A percentile compares a stretch with the other conserved stretches of the same genome.
Conservation (phyloP, 2,113 vertebrate genomes). For the Prionailurus bengalensis region DNA sequence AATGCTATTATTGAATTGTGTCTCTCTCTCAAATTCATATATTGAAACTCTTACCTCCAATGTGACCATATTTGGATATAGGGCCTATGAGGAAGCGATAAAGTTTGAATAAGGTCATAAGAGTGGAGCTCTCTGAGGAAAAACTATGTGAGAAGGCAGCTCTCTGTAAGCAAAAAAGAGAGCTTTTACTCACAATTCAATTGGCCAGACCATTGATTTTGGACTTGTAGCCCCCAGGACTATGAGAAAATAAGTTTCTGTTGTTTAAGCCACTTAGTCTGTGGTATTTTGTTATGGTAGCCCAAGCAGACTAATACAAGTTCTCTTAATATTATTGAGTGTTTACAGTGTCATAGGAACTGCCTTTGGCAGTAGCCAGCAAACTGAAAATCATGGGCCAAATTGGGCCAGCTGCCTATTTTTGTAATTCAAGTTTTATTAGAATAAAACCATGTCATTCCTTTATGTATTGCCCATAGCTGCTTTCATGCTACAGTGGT, state of each 20-base stretch:
- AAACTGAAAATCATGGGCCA: not conserved
- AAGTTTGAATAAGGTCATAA: not conserved
- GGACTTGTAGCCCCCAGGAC: not conserved
- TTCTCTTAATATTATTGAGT: not conserved
- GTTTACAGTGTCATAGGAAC: not conserved
- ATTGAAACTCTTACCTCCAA: not conserved
- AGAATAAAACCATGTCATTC: not conserved
- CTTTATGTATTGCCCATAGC: not conserved
- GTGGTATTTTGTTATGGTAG: not conserved
- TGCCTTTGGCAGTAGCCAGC: not conserved
- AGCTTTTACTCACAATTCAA: not conserved
- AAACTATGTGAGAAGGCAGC: not conserved
- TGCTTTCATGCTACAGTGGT: not conserved
- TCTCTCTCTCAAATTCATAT: not conserved
- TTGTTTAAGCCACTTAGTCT: not conserved
- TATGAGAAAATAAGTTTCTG: not conserved
- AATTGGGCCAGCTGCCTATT: not conserved
- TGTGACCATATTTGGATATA: not conserved
- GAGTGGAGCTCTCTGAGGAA: not conserved
- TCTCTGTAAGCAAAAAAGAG: not conserved
- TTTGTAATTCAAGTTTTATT: conserved; percentile 21
- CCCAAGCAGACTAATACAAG: not conserved
- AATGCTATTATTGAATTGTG: not conserved
- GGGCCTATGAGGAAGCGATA: not conserved
- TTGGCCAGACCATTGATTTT: not conserved